These are phyloP conservation scores for Pterostichus madidus DNA, from an alignment of 2,888 invertebrate species.

Conservation along the genomic window DNA sequence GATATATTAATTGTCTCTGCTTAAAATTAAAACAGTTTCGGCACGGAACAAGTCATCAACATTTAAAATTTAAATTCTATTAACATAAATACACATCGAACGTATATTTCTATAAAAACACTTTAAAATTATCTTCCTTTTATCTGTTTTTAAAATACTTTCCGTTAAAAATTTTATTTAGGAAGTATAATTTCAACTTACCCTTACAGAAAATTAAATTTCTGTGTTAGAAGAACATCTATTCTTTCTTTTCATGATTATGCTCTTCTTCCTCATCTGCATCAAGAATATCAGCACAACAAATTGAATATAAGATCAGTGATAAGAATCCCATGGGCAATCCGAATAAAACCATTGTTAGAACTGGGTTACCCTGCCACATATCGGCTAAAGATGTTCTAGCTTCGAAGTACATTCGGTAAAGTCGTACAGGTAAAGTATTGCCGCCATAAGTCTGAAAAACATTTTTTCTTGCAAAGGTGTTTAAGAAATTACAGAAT, in stretches of 20 bases:
- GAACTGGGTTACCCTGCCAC: constrained; percentile 96
- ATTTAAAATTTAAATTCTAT: constrained; percentile 10
- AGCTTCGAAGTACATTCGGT: constrained; percentile 91
- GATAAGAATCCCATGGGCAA: constrained; percentile 95
- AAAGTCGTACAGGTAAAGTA: constrained; percentile 86
- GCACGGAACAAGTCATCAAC: not conserved
- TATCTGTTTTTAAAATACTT: too few species aligned
- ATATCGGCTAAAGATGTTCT: constrained; percentile 88
- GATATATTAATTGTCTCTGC: not conserved
- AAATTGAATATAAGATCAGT: constrained; percentile 96
- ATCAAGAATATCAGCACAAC: constrained; percentile 97
- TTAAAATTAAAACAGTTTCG: not conserved
- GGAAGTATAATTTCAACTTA: constrained; percentile 26
- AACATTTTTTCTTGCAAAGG: not conserved
- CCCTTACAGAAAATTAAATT: constrained; percentile 7
- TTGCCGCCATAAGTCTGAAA: constrained; percentile 91
- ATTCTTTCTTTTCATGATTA: constrained; percentile 78
- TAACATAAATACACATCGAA: constrained; percentile 10
- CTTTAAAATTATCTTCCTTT: constrained; percentile 4
- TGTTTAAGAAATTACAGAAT: not conserved
- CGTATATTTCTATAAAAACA: constrained; percentile 21
- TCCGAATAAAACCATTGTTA: constrained; percentile 96
- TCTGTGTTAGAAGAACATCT: constrained; percentile 66
- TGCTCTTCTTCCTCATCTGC: constrained; percentile 89
- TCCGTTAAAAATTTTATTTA: constrained; percentile 18